Base-by-base conservation (phyloP, 2,113 vertebrate species). In the Himantopus leucocephalus region DNA sequence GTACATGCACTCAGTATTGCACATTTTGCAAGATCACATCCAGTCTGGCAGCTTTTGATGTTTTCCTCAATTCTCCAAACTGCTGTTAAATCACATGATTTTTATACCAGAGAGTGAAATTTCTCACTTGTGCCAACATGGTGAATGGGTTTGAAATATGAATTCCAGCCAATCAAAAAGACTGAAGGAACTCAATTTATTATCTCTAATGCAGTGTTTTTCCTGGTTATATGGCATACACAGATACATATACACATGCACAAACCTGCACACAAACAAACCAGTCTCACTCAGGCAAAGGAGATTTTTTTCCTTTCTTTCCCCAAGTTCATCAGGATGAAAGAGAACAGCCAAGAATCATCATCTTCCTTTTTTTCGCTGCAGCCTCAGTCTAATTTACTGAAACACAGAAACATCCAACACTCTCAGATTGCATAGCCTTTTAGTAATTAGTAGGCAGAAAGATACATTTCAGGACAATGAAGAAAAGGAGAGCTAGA, bases 241-340 rank as follows among this genome's bases (percentile, higher is more conserved):
- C 9, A 45, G 67, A 13, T 11, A 39, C 0, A 0, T 5, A 37
- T 2, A 29, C 5, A 27, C 0, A 1, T 16, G 9, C 52, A 74
- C 27, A 94, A 78, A 73, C 22, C 21, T 8, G 8, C 30, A 72
- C 32, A 64, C 20, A 80, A 71, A 50, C 34, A 12, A 77, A 70
- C 27, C 20, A 39, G 12, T 50, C 18, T 59, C 23, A 66, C 45
- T 79, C 3, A 50, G 26, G 22, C 41, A 82, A 72, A 78, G 13
- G n/a, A 82, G 24, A 50, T 9, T 34, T 9, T 35, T 77, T 82
- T 48, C n/a, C n/a, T 74, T 90, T 62, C 55, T 29, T 47, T 55
- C 37, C 26, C 23, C 47, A 56, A 47, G 8, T 32, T 17, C 6
- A 0, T 75, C 20, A 78, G 21, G 8, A 23, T 8, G 16, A 39